These are phyloP conservation scores for Drosophila nikananu DNA, from an alignment of 1,140 invertebrate genomes.

Conservation along the genomic window DNA sequence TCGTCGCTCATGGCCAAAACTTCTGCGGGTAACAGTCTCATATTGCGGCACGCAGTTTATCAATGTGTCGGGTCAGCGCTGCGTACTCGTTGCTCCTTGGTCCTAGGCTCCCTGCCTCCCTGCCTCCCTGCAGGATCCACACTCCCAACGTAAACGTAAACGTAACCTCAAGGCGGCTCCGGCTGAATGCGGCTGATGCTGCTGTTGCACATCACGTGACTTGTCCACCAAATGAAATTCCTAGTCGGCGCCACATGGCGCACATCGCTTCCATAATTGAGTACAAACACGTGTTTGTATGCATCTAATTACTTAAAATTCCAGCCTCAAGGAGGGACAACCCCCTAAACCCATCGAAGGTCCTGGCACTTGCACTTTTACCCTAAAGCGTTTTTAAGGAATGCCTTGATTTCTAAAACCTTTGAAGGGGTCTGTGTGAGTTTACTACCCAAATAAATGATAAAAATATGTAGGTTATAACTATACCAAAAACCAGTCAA, in stretches of 20 bases:
- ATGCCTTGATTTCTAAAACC: not conserved
- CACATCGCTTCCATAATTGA: constrained; percentile 65
- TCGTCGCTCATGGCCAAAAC: constrained; percentile 44
- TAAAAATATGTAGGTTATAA: not conserved
- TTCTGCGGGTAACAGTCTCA: constrained; percentile 58
- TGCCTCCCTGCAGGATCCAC: not conserved
- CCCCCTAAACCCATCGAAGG: not conserved
- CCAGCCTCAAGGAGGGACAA: constrained; percentile 6
- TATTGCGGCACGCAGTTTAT: constrained; percentile 69
- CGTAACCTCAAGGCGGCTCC: constrained; percentile 7
- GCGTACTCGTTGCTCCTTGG: constrained; percentile 21
- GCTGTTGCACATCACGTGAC: constrained; percentile 75
- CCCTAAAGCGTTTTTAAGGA: not conserved
- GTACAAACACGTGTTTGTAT: constrained; percentile 41
- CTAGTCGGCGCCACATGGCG: constrained; percentile 56
- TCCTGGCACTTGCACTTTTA: not conserved
- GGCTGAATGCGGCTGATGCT: constrained; percentile 11
- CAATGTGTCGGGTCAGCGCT: constrained; percentile 61
- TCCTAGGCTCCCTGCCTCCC: too few species aligned
- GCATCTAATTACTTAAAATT: constrained; percentile 51
- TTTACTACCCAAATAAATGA: not conserved
- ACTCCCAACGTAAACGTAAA: constrained; percentile 6
- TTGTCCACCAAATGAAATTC: constrained; percentile 70
- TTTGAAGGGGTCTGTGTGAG: not conserved
- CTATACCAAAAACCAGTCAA: not conserved